Evolutionary conservation across 2,888 invertebrate species (phyloP).

Genomic region (Electrophaes corylata): DNA sequence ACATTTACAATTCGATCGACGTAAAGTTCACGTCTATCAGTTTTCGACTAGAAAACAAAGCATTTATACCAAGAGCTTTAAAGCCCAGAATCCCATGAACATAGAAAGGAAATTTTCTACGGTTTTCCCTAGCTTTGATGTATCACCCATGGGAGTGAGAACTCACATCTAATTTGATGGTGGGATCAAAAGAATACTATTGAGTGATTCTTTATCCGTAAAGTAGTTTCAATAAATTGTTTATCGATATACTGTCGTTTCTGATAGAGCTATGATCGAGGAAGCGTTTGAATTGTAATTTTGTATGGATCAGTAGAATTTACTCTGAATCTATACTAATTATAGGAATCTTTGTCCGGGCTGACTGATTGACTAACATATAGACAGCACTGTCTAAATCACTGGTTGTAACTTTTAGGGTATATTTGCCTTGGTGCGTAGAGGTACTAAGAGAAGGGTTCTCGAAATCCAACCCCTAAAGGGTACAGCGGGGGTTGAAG

Average conservation of each 20-base stretch:
- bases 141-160: conserved; percentile 57
- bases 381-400: too few relatives aligned
- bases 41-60: neutral
- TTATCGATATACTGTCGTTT: conserved; percentile 7
- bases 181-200: conserved; percentile 52
- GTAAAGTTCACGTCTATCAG: neutral
- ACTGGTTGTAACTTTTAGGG: too few relatives aligned
- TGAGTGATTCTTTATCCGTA: conserved; percentile 42
- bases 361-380: too few relatives aligned
- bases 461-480: too few relatives aligned
- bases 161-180: conserved; percentile 61
- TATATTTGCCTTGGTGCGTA: too few relatives aligned
- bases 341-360: too few relatives aligned
- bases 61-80: neutral
- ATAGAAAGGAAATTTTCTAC: neutral
- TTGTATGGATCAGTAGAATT: too few relatives aligned
- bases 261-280: neutral
- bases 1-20: neutral
- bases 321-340: too few relatives aligned
- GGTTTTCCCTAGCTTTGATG: conserved; percentile 53
- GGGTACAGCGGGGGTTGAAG: too few relatives aligned
- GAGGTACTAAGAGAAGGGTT: too few relatives aligned
- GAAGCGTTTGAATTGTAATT: neutral
- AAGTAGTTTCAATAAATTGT: conserved; percentile 37
- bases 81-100: neutral